A percentile compares a stretch with the other conserved stretches of the same genome.
These are phyloP conservation scores for Callimorpha dominula DNA, from an alignment of 2,888 invertebrate species.

Conservation along the genomic window DNA sequence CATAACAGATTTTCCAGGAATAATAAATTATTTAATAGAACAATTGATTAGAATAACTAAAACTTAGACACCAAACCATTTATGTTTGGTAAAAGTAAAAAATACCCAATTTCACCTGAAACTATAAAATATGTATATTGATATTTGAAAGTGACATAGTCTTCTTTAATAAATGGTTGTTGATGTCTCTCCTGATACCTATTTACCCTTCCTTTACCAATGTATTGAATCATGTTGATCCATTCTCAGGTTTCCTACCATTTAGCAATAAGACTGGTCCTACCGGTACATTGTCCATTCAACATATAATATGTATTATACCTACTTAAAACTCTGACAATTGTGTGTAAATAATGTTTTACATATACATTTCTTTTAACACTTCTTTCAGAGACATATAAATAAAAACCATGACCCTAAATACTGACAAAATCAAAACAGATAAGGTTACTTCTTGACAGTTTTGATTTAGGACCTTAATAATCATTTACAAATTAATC, in stretches of 20 bases:
- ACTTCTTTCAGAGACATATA: background rate
- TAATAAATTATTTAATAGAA: constrained; percentile 26
- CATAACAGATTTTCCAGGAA: constrained; percentile 39
- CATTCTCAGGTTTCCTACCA: background rate
- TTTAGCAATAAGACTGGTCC: background rate
- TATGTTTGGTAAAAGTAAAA: constrained; percentile 8
- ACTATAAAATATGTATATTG: background rate
- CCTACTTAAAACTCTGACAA: background rate
- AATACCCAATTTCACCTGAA: background rate
- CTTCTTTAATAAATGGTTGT: background rate
- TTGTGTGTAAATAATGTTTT: background rate
- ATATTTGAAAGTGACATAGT: background rate
- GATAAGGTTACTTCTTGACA: background rate
- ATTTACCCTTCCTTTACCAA: background rate
- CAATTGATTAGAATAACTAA: constrained; percentile 30
- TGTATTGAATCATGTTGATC: background rate
- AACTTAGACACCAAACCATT: constrained; percentile 28
- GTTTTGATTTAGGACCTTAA: background rate
- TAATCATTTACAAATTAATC: background rate
- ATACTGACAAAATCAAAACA: background rate
- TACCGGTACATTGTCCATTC: background rate
- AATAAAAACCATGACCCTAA: background rate
- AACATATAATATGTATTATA: background rate
- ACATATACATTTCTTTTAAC: background rate
- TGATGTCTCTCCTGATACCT: background rate